Conservation (phyloP, 2,797 vertebrate species). For the Ptychobarbus kaznakovi region DNA sequence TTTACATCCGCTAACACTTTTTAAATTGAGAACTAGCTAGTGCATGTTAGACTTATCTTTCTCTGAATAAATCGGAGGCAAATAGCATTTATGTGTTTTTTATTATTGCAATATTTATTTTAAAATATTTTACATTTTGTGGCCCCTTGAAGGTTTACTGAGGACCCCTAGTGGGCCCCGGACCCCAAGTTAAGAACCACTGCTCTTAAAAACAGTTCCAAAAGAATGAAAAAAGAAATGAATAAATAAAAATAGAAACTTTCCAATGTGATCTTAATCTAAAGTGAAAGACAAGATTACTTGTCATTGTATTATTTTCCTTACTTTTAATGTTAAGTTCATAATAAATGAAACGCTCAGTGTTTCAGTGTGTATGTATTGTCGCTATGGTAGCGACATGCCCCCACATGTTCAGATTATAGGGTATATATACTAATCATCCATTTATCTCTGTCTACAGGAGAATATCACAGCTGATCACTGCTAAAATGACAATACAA, state of each 20-base stretch:
- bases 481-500: neutral
- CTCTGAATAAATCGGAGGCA: neutral
- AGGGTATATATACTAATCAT: neutral
- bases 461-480: neutral
- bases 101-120: neutral
- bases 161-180: conserved; percentile 10
- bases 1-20: neutral
- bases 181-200: neutral
- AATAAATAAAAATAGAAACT: neutral
- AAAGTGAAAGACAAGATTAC: neutral
- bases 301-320: neutral
- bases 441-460: neutral
- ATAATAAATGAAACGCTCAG: neutral
- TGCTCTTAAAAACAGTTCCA: neutral
- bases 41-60: neutral
- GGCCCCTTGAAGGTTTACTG: neutral
- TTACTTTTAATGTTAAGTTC: neutral
- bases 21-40: neutral
- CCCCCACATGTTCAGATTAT: neutral
- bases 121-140: neutral
- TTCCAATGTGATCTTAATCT: neutral
- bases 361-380: neutral
- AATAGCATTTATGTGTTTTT: neutral
- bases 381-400: neutral
- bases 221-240: fast-evolving